Base-by-base conservation (phyloP, 2,797 vertebrate genomes). In the Acestrorhynchus altus region DNA sequence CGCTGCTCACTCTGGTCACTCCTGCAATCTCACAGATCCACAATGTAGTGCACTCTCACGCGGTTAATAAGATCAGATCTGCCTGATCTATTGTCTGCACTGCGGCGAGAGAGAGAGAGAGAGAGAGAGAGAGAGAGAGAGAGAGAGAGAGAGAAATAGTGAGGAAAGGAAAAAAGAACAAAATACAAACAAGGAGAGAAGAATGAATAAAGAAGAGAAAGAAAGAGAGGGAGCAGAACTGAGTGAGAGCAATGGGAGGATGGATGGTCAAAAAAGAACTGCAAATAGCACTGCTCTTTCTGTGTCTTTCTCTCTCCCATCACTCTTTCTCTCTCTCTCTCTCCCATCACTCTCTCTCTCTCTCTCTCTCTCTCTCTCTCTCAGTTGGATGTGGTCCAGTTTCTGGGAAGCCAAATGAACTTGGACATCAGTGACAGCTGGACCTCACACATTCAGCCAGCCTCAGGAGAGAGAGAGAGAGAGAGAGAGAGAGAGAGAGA, bases 361-460 rank as follows among this genome's bases (percentile, higher is more conserved):
- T 40, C 39, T 42, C 40, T 42, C 40, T 42, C 86, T 86, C 85
- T 87, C 81, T 87, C 83, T 88, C 83, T 87, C 71, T 2, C 31
- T 35, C 31, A 35, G 31, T 35, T 35, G 31, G 31, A 35, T 6
- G 6, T 35, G 31, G 31, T 2, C 31, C 31, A 89, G 83, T 83
- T 87, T 88, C 81, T 72, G 78, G 87, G 90, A 54, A 88, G 81
- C 86, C 81, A 88, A 87, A 91, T 88, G 86, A 89, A 89, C 86
- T 90, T 77, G 88, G 90, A 88, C 90, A 91, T 89, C 82, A 81
- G 71, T 88, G 89, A 89, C 88, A 92, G 88, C 87, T 89, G 88
- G 84, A 56, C 54, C 74, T 54, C 46, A 26, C 59, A 52, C 59
- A 67, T 35, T 44, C 64, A 63, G 71, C 60, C 56, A 26, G 51